A percentile compares a stretch with the other conserved stretches of the same genome.
Conservation (phyloP, 2,113 vertebrate species). For the Anguilla japonica region DNA sequence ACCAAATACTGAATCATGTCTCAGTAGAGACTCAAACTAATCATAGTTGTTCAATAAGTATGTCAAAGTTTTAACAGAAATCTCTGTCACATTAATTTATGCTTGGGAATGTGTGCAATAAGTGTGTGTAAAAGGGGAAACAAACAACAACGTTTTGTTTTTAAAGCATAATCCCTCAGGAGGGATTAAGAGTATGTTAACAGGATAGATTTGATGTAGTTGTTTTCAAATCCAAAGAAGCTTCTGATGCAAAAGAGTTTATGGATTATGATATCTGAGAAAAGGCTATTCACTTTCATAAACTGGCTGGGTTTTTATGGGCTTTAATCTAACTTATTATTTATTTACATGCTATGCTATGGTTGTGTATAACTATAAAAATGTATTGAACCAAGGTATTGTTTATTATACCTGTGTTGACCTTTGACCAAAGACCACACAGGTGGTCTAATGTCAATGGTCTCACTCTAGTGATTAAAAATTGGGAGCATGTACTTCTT, state of each 20-base stretch:
- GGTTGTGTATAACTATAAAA: not conserved
- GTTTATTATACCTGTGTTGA: not conserved
- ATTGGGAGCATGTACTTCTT: not conserved
- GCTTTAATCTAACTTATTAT: too few species aligned
- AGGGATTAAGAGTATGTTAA: not conserved
- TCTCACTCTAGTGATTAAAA: not conserved
- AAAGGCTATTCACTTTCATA: not conserved
- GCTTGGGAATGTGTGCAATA: not conserved
- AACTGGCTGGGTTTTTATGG: not conserved
- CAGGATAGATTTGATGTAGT: not conserved
- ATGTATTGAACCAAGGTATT: not conserved
- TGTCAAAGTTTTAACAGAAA: conserved; percentile 5
- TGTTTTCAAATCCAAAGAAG: not conserved
- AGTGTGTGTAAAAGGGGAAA: not conserved
- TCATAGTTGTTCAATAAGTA: not conserved
- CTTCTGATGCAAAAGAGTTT: not conserved
- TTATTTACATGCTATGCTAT: not conserved
- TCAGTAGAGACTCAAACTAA: not conserved
- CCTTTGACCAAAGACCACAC: too few species aligned
- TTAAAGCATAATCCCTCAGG: conserved; percentile 5
- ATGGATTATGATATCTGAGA: not conserved
- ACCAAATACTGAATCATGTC: too few species aligned
- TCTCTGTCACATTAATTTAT: not conserved
- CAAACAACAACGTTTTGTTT: not conserved
- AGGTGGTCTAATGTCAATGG: not conserved